These are phyloP conservation scores for Artemisiospiza belli DNA, from an alignment of 2,113 vertebrate species.

Conservation along the genomic window DNA sequence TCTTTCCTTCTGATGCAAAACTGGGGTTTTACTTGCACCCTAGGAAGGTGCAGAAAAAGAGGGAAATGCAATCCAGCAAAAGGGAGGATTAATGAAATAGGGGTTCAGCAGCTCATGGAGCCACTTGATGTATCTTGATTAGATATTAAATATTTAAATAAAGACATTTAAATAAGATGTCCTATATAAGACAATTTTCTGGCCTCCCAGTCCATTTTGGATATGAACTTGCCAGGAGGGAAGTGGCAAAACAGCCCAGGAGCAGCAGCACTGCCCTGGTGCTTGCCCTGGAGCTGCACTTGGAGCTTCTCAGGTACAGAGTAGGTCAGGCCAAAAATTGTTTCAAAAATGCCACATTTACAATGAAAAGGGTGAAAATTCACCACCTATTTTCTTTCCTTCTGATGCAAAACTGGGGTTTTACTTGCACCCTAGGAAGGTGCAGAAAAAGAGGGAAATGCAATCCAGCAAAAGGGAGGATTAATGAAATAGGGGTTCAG, in stretches of 20 bases:
- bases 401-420: not conserved
- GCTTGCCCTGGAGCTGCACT: not conserved
- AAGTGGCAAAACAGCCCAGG: not conserved
- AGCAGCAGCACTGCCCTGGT: not conserved
- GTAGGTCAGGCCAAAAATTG: not conserved
- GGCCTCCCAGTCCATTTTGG: not conserved
- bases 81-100: not conserved
- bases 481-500: not conserved
- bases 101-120: no score
- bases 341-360: not conserved
- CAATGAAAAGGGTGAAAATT: not conserved
- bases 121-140: not conserved
- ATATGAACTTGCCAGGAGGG: not conserved
- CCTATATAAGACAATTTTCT: not conserved
- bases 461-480: not conserved
- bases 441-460: not conserved
- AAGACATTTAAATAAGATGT: no score
- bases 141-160: no score
- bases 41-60: not conserved
- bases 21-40: not conserved
- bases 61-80: rapidly evolving
- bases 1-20: not conserved
- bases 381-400: not conserved
- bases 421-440: not conserved
- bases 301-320: rapidly evolving